Evolutionary conservation across 2,797 vertebrate genomes (phyloP), one percentile per base, ranked within the genome.

Genomic region (Muscicapa striata): DNA sequence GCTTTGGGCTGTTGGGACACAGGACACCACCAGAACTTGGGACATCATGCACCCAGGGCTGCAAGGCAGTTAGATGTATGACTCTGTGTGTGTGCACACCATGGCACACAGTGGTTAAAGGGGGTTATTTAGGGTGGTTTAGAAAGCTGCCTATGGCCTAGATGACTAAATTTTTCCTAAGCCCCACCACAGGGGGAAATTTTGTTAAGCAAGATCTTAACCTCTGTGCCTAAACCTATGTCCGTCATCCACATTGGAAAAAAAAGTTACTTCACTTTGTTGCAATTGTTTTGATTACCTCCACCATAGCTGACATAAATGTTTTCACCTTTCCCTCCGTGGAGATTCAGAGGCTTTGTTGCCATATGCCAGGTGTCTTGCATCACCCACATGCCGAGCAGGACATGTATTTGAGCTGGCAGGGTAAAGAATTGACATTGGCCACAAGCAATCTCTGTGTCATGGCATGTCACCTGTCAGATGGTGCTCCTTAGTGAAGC

Each of bases 401-500:
- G 48, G 61, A 68, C 4, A 1, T 3, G 21, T 23, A 88, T 92
- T 76, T 83, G 79, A 91, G 30, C 63, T 95, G 93, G 73, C 93
- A 95, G 78, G 17, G 52, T 54, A 43, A 52, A 84, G 46, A 76
- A 79, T 2, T 77, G 72, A 83, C 70, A 55, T 3, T 2, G 10
- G 57, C 61, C 85, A 86, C 49, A 52, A 51, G 27, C 38, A 48
- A 82, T 91, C 88, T 79, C 32, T 45, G 40, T 92, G 80, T 84
- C 85, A 34, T 16, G 70, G 46, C 75, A 48, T 75, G 72, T 94
- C 74, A 93, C 68, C 77, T 93, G 89, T 74, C 83, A 87, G 51
- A 82, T 12, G 61, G 57, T 38, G 57, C 2, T 69, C 51, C 34
- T 55, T 90, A 87, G 87, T 51, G 61, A 79, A 94, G 38, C 18